These are phyloP conservation scores for Scaptomyza montana DNA, from an alignment of 1,140 invertebrate species.

Conservation along the genomic window DNA sequence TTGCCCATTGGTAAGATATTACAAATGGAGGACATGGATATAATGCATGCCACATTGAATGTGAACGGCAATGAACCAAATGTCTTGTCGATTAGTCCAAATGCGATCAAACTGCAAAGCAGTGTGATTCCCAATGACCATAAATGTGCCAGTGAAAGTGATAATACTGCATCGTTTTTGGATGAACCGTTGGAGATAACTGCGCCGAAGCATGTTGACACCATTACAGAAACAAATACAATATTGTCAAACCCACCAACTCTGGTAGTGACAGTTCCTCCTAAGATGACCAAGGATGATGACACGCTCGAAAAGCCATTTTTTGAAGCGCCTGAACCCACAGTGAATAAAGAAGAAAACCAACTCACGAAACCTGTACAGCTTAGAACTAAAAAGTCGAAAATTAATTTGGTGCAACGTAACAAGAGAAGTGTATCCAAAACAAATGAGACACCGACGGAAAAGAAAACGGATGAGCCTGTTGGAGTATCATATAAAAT, in stretches of 20 bases:
- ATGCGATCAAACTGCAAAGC: conserved; percentile 44
- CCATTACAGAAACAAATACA: neutral
- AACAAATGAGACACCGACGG: neutral
- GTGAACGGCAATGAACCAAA: conserved; percentile 54
- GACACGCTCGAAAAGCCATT: neutral
- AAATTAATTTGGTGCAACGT: conserved; percentile 75
- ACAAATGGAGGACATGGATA: conserved; percentile 62
- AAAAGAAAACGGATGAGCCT: neutral
- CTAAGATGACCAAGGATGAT: conserved; percentile 1
- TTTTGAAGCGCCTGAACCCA: neutral
- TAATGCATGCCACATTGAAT: conserved; percentile 65
- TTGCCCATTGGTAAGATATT: conserved; percentile 66
- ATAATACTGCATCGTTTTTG: neutral
- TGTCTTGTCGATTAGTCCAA: conserved; percentile 67
- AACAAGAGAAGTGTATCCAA: conserved; percentile 38
- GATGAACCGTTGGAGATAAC: neutral
- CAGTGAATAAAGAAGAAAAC: conserved; percentile 19
- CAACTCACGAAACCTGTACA: conserved; percentile 8
- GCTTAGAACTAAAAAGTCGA: conserved; percentile 57
- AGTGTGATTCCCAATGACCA: neutral
- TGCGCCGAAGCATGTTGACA: neutral
- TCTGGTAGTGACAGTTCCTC: neutral
- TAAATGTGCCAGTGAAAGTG: no score
- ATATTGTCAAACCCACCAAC: neutral
- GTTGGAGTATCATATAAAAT: no score